These are phyloP conservation scores for Leptonema lineaticorne DNA, from an alignment of 1,140 invertebrate genomes.

Conservation along the genomic window DNA sequence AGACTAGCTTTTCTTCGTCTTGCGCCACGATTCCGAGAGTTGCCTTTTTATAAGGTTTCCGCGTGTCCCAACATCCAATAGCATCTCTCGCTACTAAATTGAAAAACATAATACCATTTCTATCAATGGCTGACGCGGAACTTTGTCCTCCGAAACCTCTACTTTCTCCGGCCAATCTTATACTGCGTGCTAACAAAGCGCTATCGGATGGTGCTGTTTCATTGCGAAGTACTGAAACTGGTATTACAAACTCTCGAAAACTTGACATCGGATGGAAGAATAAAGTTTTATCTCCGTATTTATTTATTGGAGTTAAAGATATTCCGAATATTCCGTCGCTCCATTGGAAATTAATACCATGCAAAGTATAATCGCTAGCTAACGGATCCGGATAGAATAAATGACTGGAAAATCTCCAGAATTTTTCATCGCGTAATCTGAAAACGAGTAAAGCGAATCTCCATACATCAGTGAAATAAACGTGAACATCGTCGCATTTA, in stretches of 20 bases:
- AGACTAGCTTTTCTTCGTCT: constrained; percentile 63
- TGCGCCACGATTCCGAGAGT: constrained; percentile 64
- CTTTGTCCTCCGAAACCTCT: constrained; percentile 66
- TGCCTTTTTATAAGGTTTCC: constrained; percentile 65
- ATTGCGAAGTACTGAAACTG: constrained; percentile 63
- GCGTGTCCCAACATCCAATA: constrained; percentile 77
- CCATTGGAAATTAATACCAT: constrained; percentile 77
- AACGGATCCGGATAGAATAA: constrained; percentile 77
- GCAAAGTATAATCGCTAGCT: constrained; percentile 66
- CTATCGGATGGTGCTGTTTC: constrained; percentile 57
- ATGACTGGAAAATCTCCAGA: constrained; percentile 74
- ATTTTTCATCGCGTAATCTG: constrained; percentile 62
- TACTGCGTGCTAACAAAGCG: constrained; percentile 55
- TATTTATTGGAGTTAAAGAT: constrained; percentile 63
- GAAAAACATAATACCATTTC: constrained; percentile 73
- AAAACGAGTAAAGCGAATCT: constrained; percentile 72
- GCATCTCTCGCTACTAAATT: constrained; percentile 73
- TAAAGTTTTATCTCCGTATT: constrained; percentile 60
- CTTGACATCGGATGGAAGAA: constrained; percentile 82
- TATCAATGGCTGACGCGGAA: constrained; percentile 69
- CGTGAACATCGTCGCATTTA: constrained; percentile 66
- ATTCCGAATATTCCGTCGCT: constrained; percentile 79
- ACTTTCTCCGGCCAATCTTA: constrained; percentile 64
- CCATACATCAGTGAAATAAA: constrained; percentile 76
- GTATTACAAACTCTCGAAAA: constrained; percentile 71